These are phyloP conservation scores for Serranus cabrilla DNA, from an alignment of 2,797 vertebrate species.

Conservation along the genomic window DNA sequence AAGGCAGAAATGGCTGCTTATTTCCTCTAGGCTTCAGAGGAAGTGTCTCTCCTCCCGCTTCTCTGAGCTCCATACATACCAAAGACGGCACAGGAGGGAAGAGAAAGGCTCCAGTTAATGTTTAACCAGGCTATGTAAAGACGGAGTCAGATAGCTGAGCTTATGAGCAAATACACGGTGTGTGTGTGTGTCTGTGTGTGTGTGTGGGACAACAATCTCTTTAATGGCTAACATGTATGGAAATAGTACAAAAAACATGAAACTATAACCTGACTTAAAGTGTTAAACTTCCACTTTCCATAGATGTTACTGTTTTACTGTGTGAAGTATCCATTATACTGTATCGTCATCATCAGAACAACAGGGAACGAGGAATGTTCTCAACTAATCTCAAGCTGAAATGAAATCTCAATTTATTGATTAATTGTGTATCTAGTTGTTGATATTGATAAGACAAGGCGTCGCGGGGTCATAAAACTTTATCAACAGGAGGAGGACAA, in stretches of 20 bases:
- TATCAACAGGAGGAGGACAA: neutral
- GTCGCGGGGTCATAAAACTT: slow-evolving; percentile 13
- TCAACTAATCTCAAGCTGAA: neutral
- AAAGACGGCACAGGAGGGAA: slow-evolving; percentile 56
- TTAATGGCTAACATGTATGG: slow-evolving; percentile 31
- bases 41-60: slow-evolving; percentile 43
- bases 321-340: neutral
- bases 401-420: slow-evolving; percentile 10
- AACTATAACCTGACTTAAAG: neutral
- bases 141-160: slow-evolving; percentile 64
- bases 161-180: slow-evolving; percentile 66
- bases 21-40: slow-evolving; percentile 55
- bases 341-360: neutral
- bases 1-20: slow-evolving; percentile 1
- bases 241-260: slow-evolving; percentile 19
- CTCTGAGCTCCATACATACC: slow-evolving; percentile 64
- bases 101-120: slow-evolving; percentile 74
- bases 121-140: slow-evolving; percentile 76
- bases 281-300: neutral
- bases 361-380: neutral
- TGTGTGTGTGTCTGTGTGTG: slow-evolving; percentile 9
- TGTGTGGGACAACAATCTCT: slow-evolving; percentile 20
- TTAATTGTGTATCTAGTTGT: neutral
- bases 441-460: slow-evolving; percentile 16
- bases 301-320: too few species aligned